Evolutionary conservation across 2,888 invertebrate genomes (phyloP).

Genomic region (Pristionchus exspectatus): DNA sequence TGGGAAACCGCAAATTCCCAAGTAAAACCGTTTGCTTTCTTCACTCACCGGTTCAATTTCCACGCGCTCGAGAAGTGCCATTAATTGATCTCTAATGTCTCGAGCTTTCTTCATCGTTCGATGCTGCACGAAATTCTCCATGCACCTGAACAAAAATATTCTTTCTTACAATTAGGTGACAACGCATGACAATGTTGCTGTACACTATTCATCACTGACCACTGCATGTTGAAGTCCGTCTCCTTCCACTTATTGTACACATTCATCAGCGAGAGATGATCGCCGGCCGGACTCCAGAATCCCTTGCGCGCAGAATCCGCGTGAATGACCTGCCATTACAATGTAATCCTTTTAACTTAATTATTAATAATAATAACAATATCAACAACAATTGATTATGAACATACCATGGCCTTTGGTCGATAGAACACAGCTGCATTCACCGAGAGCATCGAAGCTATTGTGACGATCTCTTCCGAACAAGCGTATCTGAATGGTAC

Average conservation of each 20-base stretch:
- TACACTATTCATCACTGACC: conserved; percentile 82
- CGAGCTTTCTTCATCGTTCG: conserved; percentile 90
- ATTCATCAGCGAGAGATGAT: conserved; percentile 95
- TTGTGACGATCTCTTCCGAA: conserved; percentile 95
- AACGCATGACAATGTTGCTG: not conserved
- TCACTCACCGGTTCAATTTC: conserved; percentile 89
- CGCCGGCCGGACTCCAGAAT: conserved; percentile 93
- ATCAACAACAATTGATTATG: not conserved
- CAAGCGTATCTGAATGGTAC: conserved; percentile 88
- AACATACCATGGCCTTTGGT: conserved; percentile 91
- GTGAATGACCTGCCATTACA: conserved; percentile 65
- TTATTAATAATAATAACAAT: not conserved
- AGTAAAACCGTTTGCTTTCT: not conserved
- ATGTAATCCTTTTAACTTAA: not conserved
- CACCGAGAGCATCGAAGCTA: conserved; percentile 97
- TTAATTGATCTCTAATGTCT: conserved; percentile 87
- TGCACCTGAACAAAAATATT: conserved; percentile 83
- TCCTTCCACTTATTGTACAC: conserved; percentile 98
- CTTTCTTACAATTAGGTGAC: not conserved
- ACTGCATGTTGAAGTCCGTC: conserved; percentile 94
- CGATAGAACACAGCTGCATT: conserved; percentile 98
- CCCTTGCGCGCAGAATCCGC: conserved; percentile 87
- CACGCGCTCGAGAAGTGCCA: conserved; percentile 94
- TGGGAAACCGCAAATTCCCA: too few species aligned
- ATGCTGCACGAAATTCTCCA: conserved; percentile 98